Base-by-base conservation (phyloP, 2,888 invertebrate species). In the Eustalomyia histrio region DNA sequence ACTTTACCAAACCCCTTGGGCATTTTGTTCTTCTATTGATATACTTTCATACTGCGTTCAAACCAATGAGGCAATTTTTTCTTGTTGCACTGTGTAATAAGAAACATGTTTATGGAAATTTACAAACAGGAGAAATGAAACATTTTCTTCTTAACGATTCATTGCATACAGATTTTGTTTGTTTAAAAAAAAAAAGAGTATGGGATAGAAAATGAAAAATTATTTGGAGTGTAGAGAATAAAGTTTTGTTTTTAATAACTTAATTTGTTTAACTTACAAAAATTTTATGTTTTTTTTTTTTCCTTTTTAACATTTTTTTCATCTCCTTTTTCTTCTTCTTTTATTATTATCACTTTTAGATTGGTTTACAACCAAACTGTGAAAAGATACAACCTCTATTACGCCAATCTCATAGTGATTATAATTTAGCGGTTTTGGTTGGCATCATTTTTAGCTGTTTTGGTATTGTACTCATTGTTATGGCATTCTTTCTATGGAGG, bases 401-500 rank as follows among this genome's bases (percentile, higher is more conserved):
- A 88, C 91, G 92, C 76, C 92, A 92, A 84, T 92, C 92, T 80
- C 92, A 92, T 84, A 92, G 92, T 86, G 93, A 94, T 86, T 92
- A 95, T 85, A 94, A 94, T 89, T 92, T 94, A 83, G 94, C 94
- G 72, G 93, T 95, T 87, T 91, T 95, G 84, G 94, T 94, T 82
- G 94, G 94, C 76, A 92, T 94, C 86, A 92, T 94, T 81, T 95
- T 95, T 90, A 94, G 94, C 85, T 92, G 93, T 83, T 93, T 95
- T 85, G 94, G 94, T 79, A 92, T 95, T 76, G 91, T 95, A 85
- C 91, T 95, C 83, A 93, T 94, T 83, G 92, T 95, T 83, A 91
- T 94, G 87, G 94, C 94, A 69, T 93, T 95, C 89, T 91, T 95
- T 84, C 89, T 95, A 61, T 95, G 95, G 95, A 94, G 94, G 95